phyloP scores from a whole-genome alignment of 2,113 vertebrate species.

The Pampusana beccarii region DNA sequence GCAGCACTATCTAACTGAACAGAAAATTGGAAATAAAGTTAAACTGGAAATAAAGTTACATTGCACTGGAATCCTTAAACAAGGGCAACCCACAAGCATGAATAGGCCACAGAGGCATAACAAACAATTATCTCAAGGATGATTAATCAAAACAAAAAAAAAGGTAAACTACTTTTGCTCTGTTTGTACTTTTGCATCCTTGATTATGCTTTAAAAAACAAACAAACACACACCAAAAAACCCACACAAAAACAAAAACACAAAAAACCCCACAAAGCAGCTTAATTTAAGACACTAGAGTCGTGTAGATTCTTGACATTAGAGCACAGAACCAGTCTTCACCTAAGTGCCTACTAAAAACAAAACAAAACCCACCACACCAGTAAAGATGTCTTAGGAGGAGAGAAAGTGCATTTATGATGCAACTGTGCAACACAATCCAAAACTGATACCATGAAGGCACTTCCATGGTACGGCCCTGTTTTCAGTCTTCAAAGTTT shows the following conservation, averaged over 20 bases:
- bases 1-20: not conserved
- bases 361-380: not conserved
- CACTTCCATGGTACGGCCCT: not conserved
- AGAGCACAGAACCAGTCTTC: not conserved
- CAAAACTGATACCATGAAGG: not conserved
- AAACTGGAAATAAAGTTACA: not conserved
- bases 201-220: not conserved
- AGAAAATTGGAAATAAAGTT: not conserved
- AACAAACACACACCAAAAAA: too few relatives aligned
- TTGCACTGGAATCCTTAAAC: not conserved
- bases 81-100: not conserved
- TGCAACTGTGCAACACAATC: not conserved
- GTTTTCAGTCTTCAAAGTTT: not conserved
- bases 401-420: not conserved
- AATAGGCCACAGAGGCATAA: not conserved
- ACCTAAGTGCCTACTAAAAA: not conserved
- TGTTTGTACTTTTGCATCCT: not conserved
- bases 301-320: not conserved
- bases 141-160: not conserved
- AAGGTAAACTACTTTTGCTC: not conserved
- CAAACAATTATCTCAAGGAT: not conserved
- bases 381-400: not conserved
- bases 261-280: not conserved
- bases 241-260: too few relatives aligned
- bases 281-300: not conserved